Evolutionary conservation across 2,113 vertebrate genomes (phyloP).

Genomic region (Zapus hudsonius): DNA sequence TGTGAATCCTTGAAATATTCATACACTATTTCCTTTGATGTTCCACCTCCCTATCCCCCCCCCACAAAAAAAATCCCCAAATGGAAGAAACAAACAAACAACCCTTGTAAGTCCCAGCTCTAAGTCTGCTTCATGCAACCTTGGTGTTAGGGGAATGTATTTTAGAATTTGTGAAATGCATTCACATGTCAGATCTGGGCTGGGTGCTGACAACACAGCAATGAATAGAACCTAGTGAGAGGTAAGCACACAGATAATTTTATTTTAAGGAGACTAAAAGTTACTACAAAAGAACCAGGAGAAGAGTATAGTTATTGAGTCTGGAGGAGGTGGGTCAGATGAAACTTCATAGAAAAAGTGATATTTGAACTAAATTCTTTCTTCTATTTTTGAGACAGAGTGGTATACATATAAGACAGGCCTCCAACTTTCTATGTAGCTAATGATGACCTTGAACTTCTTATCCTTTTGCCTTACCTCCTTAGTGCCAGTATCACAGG

Average conservation of each 20-base stretch:
- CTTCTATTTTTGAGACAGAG: neutral
- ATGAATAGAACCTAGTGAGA: neutral
- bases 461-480: neutral
- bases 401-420: neutral
- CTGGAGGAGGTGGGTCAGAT: neutral
- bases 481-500: neutral
- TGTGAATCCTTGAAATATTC: neutral
- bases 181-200: neutral
- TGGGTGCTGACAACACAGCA: neutral
- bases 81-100: neutral
- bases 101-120: neutral
- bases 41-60: too few relatives aligned
- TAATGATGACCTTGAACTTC: neutral
- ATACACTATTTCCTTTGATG: neutral
- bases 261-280: slow-evolving; percentile 14
- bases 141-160: slow-evolving; percentile 1
- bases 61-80: too few relatives aligned
- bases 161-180: slow-evolving; percentile 23
- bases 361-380: neutral
- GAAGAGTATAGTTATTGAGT: neutral
- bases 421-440: neutral
- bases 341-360: neutral
- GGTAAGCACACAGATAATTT: slow-evolving; percentile 15
- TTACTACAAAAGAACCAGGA: neutral
- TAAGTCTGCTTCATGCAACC: neutral